Conservation (phyloP, 2,113 vertebrate genomes). For the Dipodomys stephensi region DNA sequence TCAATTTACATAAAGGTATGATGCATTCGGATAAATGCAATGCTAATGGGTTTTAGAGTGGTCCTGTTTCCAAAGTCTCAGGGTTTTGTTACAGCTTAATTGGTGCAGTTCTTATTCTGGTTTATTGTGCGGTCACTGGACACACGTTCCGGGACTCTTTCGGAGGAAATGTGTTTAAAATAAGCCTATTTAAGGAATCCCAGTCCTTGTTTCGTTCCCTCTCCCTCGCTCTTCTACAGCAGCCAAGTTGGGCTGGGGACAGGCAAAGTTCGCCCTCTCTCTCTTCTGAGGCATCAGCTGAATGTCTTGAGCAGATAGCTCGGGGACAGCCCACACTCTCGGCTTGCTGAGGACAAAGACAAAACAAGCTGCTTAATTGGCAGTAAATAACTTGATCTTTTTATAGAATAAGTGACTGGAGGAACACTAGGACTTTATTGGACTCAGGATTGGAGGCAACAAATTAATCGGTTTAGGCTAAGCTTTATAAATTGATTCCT, state of each 20-base stretch:
- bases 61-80: conserved; percentile 91
- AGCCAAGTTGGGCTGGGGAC: conserved; percentile 84
- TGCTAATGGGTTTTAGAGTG: conserved; percentile 94
- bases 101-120: conserved; percentile 90
- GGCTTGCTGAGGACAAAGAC: conserved; percentile 89
- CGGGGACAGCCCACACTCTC: conserved; percentile 82
- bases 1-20: conserved; percentile 94
- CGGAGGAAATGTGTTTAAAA: conserved; percentile 86
- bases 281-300: conserved; percentile 80
- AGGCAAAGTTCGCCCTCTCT: conserved; percentile 84
- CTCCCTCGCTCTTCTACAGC: conserved; percentile 58
- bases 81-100: conserved; percentile 94
- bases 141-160: conserved; percentile 89
- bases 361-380: conserved; percentile 90
- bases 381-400: conserved; percentile 92
- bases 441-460: conserved; percentile 86
- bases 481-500: conserved; percentile 91
- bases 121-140: conserved; percentile 91
- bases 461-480: conserved; percentile 90
- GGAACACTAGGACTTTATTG: conserved; percentile 88
- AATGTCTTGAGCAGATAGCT: conserved; percentile 84
- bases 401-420: conserved; percentile 89
- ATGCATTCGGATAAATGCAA: conserved; percentile 92
- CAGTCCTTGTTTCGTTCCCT: conserved; percentile 75
- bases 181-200: conserved; percentile 84